These are phyloP conservation scores for Erithacus rubecula DNA, from an alignment of 2,797 vertebrate species.

Conservation along the genomic window DNA sequence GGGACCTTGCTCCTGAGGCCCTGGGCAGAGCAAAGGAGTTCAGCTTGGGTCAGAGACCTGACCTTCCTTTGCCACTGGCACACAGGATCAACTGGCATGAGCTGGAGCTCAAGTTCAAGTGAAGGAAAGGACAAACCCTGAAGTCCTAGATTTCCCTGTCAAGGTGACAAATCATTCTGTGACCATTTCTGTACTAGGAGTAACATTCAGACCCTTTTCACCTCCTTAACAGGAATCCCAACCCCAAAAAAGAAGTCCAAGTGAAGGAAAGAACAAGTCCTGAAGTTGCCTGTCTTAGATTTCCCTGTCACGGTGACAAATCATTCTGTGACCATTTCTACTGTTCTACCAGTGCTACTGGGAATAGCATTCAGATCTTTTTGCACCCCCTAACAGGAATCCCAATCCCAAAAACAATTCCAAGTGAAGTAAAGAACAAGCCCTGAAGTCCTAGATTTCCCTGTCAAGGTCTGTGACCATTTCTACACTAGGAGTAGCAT, in stretches of 20 bases:
- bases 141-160: neutral
- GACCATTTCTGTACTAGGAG: neutral
- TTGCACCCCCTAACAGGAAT: neutral
- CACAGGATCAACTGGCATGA: accelerated
- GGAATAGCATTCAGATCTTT: neutral
- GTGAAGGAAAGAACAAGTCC: neutral
- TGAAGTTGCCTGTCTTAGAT: neutral
- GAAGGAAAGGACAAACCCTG: neutral
- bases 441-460: neutral
- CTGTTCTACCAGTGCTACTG: no score
- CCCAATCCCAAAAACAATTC: neutral
- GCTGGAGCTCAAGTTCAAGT: neutral
- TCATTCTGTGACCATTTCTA: neutral
- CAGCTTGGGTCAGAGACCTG: neutral
- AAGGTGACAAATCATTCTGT: neutral
- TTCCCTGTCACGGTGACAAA: neutral
- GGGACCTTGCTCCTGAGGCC: accelerated
- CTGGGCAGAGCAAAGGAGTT: neutral
- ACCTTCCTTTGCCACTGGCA: neutral
- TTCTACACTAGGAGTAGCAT: neutral
- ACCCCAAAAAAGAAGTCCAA: neutral
- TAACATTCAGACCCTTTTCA: neutral
- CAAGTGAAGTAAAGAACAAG: neutral
- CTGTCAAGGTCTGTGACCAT: neutral
- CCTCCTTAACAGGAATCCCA: neutral